phyloP scores from a whole-genome alignment of 2,113 vertebrate genomes.

The Suricata suricatta region DNA sequence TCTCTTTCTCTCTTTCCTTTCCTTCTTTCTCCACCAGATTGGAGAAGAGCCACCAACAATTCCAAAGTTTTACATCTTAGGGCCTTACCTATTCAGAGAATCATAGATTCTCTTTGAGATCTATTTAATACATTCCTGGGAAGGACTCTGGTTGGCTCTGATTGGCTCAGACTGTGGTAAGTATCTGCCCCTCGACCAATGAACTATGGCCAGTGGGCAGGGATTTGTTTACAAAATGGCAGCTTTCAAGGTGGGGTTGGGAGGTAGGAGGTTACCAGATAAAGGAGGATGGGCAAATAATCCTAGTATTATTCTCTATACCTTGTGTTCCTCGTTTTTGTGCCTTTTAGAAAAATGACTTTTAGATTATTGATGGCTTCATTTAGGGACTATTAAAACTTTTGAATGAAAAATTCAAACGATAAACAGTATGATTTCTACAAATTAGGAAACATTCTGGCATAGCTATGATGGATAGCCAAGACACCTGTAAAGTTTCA shows the following conservation, averaged over 20 bases:
- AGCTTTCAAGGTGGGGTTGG: neutral
- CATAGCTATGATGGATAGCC: neutral
- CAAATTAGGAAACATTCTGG: neutral
- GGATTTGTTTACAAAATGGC: neutral
- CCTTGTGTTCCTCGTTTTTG: neutral
- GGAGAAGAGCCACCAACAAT: neutral
- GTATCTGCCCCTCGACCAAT: neutral
- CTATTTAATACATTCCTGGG: neutral
- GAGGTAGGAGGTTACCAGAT: neutral
- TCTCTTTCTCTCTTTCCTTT: neutral
- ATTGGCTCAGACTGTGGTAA: neutral
- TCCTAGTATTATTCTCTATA: neutral
- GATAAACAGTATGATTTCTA: neutral
- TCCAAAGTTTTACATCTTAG: neutral
- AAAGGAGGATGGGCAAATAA: neutral
- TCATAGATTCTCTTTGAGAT: neutral
- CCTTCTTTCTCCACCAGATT: neutral
- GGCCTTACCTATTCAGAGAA: neutral
- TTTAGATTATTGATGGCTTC: neutral
- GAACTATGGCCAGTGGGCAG: neutral
- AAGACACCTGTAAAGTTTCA: neutral
- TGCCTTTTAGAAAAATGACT: neutral
- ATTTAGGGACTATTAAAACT: neutral
- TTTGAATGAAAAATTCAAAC: neutral
- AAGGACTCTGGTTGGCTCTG: neutral